phyloP scores from a whole-genome alignment of 2,113 vertebrate species.

The Leiothrix lutea region DNA sequence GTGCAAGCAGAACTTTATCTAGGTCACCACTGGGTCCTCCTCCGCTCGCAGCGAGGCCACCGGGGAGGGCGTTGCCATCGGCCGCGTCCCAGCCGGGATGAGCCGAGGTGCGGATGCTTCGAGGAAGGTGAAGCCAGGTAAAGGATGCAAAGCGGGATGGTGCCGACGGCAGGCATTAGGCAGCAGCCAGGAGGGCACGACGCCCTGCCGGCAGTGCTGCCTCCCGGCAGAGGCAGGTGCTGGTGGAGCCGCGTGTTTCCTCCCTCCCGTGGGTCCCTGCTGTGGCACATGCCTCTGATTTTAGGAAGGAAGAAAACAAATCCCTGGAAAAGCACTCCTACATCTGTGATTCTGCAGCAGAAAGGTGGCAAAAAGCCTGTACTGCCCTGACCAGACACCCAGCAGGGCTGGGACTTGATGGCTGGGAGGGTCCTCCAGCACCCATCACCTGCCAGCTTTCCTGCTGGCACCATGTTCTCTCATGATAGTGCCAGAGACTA shows the following conservation, averaged over 20 bases:
- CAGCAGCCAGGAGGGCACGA: not conserved
- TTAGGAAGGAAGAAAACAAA: not conserved
- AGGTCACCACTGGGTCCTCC: not conserved
- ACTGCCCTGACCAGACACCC: not conserved
- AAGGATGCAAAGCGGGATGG: not conserved
- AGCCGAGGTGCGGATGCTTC: rapidly evolving
- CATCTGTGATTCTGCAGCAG: not conserved
- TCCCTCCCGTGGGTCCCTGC: not conserved
- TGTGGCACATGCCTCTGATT: rapidly evolving
- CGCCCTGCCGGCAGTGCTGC: rapidly evolving
- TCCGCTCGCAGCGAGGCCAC: rapidly evolving
- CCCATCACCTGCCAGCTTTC: not conserved
- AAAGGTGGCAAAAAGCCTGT: not conserved
- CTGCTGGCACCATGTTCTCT: not conserved
- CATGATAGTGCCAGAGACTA: not conserved
- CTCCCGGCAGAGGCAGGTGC: not conserved
- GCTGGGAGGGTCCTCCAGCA: not conserved
- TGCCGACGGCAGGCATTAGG: not conserved
- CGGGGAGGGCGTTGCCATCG: rapidly evolving
- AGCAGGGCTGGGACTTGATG: rapidly evolving
- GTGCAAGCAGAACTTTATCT: not conserved
- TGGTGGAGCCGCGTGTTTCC: rapidly evolving
- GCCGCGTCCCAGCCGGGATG: not conserved
- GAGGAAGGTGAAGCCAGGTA: not conserved
- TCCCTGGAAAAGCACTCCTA: not conserved